phyloP scores from a whole-genome alignment of 2,888 invertebrate genomes.

The Eristalinus sepulchralis region DNA sequence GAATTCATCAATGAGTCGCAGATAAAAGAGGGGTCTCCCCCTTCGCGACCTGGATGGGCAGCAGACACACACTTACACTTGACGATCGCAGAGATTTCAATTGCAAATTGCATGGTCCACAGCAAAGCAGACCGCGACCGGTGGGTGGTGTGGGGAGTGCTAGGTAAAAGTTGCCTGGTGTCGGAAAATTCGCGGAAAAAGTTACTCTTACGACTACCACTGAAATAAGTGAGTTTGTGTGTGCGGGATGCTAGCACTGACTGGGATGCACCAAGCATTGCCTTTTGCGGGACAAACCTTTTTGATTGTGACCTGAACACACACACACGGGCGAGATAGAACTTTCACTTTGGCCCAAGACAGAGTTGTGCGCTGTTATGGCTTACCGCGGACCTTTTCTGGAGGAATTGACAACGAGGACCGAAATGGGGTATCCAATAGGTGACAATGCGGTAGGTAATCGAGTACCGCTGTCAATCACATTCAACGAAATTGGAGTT shows the following conservation, averaged over 20 bases:
- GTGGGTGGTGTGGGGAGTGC: neutral
- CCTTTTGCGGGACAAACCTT: constrained; percentile 12
- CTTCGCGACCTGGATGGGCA: constrained; percentile 40
- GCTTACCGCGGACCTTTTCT: constrained; percentile 13
- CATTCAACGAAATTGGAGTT: neutral
- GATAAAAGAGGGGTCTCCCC: constrained; percentile 24
- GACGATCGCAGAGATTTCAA: constrained; percentile 63
- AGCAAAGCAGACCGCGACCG: neutral
- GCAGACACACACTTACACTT: constrained; percentile 53
- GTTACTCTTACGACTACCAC: constrained; percentile 5
- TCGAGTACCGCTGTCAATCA: too few species aligned
- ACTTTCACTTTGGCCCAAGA: constrained; percentile 63
- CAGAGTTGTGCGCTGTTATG: neutral
- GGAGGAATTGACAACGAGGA: neutral
- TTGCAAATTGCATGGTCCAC: constrained; percentile 62
- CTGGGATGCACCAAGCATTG: neutral
- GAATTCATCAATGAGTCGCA: constrained; percentile 61
- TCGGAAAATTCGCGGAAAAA: constrained; percentile 43
- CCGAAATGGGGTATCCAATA: neutral
- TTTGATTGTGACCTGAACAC: constrained; percentile 18
- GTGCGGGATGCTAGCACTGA: neutral
- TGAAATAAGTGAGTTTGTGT: neutral
- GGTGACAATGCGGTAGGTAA: neutral
- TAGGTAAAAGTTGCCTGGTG: constrained; percentile 49
- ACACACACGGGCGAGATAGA: constrained; percentile 15